Base-by-base conservation (phyloP, 2,113 vertebrate species). In the Herpetotheres cachinnans region DNA sequence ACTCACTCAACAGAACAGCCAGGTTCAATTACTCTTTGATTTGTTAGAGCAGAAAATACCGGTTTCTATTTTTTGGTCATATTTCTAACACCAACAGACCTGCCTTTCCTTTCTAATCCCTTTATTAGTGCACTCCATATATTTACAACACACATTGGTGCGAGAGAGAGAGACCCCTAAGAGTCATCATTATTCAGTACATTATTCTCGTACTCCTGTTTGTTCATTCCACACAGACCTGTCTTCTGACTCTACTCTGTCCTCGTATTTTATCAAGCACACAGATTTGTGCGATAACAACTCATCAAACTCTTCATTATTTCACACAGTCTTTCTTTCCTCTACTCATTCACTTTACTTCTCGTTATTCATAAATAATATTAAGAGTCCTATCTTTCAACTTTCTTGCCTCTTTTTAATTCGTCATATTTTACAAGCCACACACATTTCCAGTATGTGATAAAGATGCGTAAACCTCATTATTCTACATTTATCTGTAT, bases 281-380 rank as follows among this genome's bases (percentile, higher is more conserved):
- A 89, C 36, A 96, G 93, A 98, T 97, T 95, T 93, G 88, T 95
- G 94, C 10, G 90, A 95, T 97, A 98, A 96, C 17, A 96, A 97
- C 91, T 98, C 96, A 98, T 98, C 97, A 97, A 97, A 97, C 95
- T 94, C 94, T 97, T 97, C 94, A 95, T 97, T 98, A 98, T 97
- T 97, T 97, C 89, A 93, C 78, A 94, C 77, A 95, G 79, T 93
- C 94, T 96, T 93, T 94, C 73, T 87, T 92, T 97, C 79, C 96
- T 84, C 92, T 89, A 87, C 65, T 91, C 84, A 95, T 97, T 98
- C 92, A 88, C 95, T 97, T 97, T 95, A 89, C 80, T 97, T 92
- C 91, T 97, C 89, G 88, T 97, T 96, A 96, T 92, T 97, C 97
- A 97, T 98, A 98, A 97, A 97, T 97, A 97, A 98, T 96, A 94